A percentile compares a stretch with the other conserved stretches of the same genome.
Conservation (phyloP, 64 coral and sea anemone species). For the Porites lutea region DNA sequence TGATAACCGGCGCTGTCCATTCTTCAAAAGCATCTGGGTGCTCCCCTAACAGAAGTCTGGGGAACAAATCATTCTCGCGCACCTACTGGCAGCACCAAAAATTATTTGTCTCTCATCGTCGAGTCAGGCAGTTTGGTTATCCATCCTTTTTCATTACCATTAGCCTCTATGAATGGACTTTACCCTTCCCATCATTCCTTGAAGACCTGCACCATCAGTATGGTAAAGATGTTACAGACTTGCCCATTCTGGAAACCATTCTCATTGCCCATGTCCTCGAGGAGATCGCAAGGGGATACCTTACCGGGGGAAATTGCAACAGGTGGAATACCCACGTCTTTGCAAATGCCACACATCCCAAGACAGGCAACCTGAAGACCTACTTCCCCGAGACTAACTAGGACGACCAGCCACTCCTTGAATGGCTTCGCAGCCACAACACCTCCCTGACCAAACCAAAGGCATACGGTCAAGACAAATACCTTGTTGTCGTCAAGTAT, state of each 20-base stretch:
- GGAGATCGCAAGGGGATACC: not conserved
- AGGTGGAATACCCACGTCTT: not conserved
- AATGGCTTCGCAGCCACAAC: conserved; percentile 14
- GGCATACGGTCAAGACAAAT: not conserved
- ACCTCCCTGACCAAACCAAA: not conserved
- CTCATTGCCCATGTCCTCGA: conserved; percentile 44
- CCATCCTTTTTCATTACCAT: conserved; percentile 49
- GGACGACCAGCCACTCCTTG: not conserved
- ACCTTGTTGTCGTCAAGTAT: conserved; percentile 17
- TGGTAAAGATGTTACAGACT: not conserved
- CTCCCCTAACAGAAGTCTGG: conserved; percentile 25
- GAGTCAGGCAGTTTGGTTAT: conserved; percentile 48
- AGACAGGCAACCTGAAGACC: too few relatives aligned
- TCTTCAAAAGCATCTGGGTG: not conserved
- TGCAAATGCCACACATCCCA: not conserved
- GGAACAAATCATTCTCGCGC: conserved; percentile 47
- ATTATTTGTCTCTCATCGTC: conserved; percentile 32
- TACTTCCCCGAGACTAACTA: not conserved
- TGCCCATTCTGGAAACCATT: conserved; percentile 1
- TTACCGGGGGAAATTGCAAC: not conserved
- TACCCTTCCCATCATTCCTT: conserved; percentile 34
- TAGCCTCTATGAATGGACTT: conserved; percentile 59
- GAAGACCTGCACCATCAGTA: not conserved
- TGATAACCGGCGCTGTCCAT: conserved; percentile 34
- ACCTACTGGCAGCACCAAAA: conserved; percentile 74